Conservation (phyloP, 2,113 vertebrate species). For the Seriola aureovittata region DNA sequence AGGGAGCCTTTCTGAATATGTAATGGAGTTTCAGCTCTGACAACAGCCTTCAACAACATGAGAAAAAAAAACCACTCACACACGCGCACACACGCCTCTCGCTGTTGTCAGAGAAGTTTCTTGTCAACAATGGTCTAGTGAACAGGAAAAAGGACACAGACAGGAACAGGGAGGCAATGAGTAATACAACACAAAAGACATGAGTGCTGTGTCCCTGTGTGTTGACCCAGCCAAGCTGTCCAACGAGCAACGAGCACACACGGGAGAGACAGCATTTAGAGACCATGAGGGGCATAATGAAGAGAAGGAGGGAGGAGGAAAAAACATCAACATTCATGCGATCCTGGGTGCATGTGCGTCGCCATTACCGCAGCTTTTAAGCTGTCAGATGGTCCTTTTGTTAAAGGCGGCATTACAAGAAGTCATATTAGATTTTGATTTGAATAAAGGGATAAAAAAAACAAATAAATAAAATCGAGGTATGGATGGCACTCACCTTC, state of each 20-base stretch:
- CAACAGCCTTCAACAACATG: constrained; percentile 61
- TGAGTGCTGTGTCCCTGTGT: constrained; percentile 44
- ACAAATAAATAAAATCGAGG: constrained; percentile 29
- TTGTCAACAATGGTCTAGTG: constrained; percentile 63
- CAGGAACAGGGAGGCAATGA: constrained; percentile 51
- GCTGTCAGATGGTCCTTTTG: constrained; percentile 45
- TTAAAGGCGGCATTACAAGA: constrained; percentile 23
- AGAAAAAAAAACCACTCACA: not conserved
- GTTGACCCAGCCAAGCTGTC: constrained; percentile 42
- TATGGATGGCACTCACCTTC: constrained; percentile 50
- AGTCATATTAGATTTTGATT: constrained; percentile 34
- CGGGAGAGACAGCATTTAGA: constrained; percentile 18
- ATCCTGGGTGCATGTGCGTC: constrained; percentile 28
- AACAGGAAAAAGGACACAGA: constrained; percentile 57
- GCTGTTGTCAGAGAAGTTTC: constrained; percentile 58
- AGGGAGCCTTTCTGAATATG: constrained; percentile 67
- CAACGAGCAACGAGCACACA: constrained; percentile 41
- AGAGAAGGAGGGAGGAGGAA: not conserved
- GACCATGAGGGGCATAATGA: constrained; percentile 35
- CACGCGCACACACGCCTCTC: not conserved
- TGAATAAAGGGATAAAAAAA: constrained; percentile 28
- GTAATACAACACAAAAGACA: constrained; percentile 52
- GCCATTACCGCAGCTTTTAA: constrained; percentile 44
- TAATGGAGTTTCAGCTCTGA: constrained; percentile 64
- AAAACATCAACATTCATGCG: constrained; percentile 7